Percentiles rank a stretch among this genome's conserved stretches.
Evolutionary conservation across 1,140 invertebrate genomes (phyloP).

Genomic region (Ips typographus): DNA sequence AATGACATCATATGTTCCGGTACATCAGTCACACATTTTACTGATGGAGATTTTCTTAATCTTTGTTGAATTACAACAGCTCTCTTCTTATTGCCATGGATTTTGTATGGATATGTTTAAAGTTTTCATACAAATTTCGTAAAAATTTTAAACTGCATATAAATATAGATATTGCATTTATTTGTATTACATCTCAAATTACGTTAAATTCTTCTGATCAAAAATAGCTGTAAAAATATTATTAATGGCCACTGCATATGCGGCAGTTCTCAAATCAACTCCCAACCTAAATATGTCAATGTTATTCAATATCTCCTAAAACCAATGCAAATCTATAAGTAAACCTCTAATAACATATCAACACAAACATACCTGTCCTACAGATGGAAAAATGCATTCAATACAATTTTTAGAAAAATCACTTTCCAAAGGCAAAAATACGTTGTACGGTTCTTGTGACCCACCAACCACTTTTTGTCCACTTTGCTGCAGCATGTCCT

Average conservation of each 20-base stretch:
- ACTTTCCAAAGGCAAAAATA: constrained; percentile 16
- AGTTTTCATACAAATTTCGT: too few species aligned
- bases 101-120: too few species aligned
- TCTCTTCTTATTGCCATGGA: too few species aligned
- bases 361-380: constrained; percentile 17
- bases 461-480: constrained; percentile 1
- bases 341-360: not conserved
- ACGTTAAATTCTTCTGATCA: constrained; percentile 28
- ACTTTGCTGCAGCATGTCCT: constrained; percentile 6
- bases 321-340: constrained; percentile 41
- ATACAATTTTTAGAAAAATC: constrained; percentile 22
- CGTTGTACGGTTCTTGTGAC: constrained; percentile 3
- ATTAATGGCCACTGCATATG: constrained; percentile 78
- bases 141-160: too few species aligned
- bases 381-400: constrained; percentile 14
- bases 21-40: too few species aligned
- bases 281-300: constrained; percentile 70
- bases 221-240: constrained; percentile 70
- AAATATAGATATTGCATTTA: too few species aligned
- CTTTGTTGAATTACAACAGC: too few species aligned
- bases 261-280: constrained; percentile 79
- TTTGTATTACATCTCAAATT: constrained; percentile 12
- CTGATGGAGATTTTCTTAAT: too few species aligned
- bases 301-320: constrained; percentile 75
- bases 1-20: too few species aligned